Evolutionary conservation across 2,797 vertebrate genomes (phyloP), one percentile per base, ranked within the genome.

Genomic region (Pelobates cultripes): DNA sequence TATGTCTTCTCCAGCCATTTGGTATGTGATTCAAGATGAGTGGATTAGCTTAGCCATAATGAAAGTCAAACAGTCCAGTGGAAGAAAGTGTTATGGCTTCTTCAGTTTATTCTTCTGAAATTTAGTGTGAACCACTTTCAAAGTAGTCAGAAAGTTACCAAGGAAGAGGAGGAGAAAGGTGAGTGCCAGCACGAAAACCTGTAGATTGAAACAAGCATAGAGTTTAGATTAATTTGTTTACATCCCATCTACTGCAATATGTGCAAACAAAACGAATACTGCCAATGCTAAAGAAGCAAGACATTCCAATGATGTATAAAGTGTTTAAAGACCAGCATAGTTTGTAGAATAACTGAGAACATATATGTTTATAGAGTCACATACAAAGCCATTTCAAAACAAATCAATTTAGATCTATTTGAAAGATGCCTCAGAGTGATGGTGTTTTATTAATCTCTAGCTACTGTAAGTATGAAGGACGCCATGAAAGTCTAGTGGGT

Each of bases 111-210:
- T 98, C 87, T 96, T 96, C 90, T 96, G 97, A 77, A 99, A 71
- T 83, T 99, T 99, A 79, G 98, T 89, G 86, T 95, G 97, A 81
- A 99, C 97, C 3, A 99, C 98, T 90, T 97, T 99, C 76, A 99
- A 85, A 0, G 98, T 99, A 43, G 97, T 99, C 87, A 99, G 96
- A 81, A 98, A 98, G 78, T 99, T 99, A 70, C 98, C 98, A 0
- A 99, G 91, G 91, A 99, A 99, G n/a, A 99, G 94, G 81, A 99
- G 83, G 8, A 99, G 94, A 90, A 99, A 99, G 0, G 97, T 97
- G 88, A 97, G 90, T 0, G 95, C 97, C 93, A 99, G 85, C 91
- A 99, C 97, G 12, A 96, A 96, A 53, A 99, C 96, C 98, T 99
- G 88, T 53, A 86, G 14, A 47, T 28, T 42, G 7, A 53, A 0